These are phyloP conservation scores for Metellina segmentata DNA, from an alignment of 2,888 invertebrate species.

Conservation along the genomic window DNA sequence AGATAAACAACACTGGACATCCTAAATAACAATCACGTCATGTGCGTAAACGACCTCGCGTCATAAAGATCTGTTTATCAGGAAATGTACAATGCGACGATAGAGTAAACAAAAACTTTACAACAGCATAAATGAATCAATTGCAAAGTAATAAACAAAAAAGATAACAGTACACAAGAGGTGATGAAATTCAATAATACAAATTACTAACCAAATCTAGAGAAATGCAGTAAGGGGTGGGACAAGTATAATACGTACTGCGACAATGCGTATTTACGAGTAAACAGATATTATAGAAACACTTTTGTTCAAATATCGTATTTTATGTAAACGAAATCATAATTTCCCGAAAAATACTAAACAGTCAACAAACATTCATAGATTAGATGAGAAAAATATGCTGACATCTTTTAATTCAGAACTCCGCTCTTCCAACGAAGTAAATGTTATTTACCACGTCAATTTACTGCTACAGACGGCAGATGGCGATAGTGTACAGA, in stretches of 20 bases:
- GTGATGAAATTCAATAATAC: neutral
- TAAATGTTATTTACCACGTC: constrained; percentile 75
- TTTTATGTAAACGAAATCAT: neutral
- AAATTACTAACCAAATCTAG: constrained; percentile 45
- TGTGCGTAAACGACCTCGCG: constrained; percentile 66
- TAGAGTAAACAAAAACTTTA: constrained; percentile 6
- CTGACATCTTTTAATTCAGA: constrained; percentile 59
- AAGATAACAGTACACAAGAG: neutral
- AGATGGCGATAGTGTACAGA: constrained; percentile 68
- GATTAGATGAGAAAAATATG: constrained; percentile 48
- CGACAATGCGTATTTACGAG: constrained; percentile 56
- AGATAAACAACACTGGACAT: constrained; percentile 52
- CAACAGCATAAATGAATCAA: neutral
- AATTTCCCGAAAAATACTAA: neutral
- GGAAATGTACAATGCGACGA: constrained; percentile 62
- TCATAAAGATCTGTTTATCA: constrained; percentile 66
- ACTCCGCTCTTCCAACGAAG: constrained; percentile 30
- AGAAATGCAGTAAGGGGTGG: constrained; percentile 69
- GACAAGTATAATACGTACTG: constrained; percentile 72
- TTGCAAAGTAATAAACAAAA: neutral
- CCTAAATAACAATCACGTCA: constrained; percentile 69
- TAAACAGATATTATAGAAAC: neutral
- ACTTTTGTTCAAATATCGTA: neutral
- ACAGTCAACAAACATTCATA: constrained; percentile 13
- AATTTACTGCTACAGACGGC: constrained; percentile 68